Evolutionary conservation across 2,113 vertebrate genomes (phyloP).

Genomic region (Cheilinus undulatus): DNA sequence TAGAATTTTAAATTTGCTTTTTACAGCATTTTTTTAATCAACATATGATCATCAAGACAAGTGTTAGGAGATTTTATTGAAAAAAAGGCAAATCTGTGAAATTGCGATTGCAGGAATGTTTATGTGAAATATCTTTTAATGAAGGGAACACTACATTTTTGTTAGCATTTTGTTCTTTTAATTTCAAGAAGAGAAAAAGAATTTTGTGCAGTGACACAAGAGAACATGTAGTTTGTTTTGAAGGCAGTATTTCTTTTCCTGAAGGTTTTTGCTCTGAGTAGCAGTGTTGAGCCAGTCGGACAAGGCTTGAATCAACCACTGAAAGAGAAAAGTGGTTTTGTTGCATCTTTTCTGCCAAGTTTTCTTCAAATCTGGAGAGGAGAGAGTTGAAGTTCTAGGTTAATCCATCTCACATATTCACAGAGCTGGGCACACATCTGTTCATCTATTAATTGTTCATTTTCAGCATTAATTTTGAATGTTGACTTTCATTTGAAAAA

Average conservation of each 20-base stretch:
- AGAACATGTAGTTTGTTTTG: not conserved
- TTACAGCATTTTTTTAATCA: conserved; percentile 58
- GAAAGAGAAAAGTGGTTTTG: conserved; percentile 3
- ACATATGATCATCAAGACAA: conserved; percentile 5
- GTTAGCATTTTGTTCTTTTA: conserved; percentile 11
- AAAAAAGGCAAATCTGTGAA: conserved; percentile 54
- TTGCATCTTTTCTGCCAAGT: conserved; percentile 17
- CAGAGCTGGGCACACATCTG: too few species aligned
- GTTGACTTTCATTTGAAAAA: too few species aligned
- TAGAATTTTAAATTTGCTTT: conserved; percentile 53
- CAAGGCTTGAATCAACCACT: conserved; percentile 51
- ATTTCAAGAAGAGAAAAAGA: conserved; percentile 13
- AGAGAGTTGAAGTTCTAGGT: not conserved
- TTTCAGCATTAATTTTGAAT: too few species aligned
- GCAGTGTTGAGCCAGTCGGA: conserved; percentile 42
- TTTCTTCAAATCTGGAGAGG: not conserved
- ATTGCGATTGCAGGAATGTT: conserved; percentile 30
- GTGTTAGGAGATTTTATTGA: not conserved
- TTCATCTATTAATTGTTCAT: too few species aligned
- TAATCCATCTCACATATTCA: not conserved
- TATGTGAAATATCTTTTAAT: conserved; percentile 53
- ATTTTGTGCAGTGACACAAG: conserved; percentile 37
- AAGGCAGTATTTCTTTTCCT: too few species aligned
- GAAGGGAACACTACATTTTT: conserved; percentile 58
- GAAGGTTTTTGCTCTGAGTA: conserved; percentile 2